These are phyloP conservation scores for Brachyistius frenatus DNA, from an alignment of 2,113 vertebrate genomes.

Conservation along the genomic window DNA sequence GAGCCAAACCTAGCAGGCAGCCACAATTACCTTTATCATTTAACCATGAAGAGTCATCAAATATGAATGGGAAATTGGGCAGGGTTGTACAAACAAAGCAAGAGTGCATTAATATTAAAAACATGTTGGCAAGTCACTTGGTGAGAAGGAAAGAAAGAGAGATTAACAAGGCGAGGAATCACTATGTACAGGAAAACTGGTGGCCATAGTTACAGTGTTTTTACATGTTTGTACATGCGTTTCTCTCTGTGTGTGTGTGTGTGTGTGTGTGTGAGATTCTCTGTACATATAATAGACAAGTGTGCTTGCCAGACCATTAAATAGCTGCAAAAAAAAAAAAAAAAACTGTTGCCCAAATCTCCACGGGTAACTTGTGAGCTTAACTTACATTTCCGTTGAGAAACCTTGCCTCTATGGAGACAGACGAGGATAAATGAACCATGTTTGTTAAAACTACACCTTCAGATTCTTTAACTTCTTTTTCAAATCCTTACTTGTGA, in stretches of 20 bases:
- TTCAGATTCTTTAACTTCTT: neutral
- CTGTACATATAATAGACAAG: slow-evolving; percentile 5
- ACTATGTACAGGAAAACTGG: slow-evolving; percentile 13
- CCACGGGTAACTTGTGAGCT: slow-evolving; percentile 27
- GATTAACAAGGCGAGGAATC: slow-evolving; percentile 33
- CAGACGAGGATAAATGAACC: neutral
- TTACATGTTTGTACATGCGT: neutral
- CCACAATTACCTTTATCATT: slow-evolving; percentile 53
- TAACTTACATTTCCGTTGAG: slow-evolving; percentile 3
- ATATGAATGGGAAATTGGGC: slow-evolving; percentile 64
- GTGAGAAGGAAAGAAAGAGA: neutral
- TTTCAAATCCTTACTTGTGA: neutral
- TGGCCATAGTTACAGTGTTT: slow-evolving; percentile 39
- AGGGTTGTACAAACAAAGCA: slow-evolving; percentile 61
- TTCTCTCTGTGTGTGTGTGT: slow-evolving; percentile 1
- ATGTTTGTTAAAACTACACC: slow-evolving; percentile 3
- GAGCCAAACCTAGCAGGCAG: slow-evolving; percentile 21
- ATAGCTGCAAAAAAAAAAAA: slow-evolving; percentile 6
- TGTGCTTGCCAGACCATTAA: slow-evolving; percentile 32
- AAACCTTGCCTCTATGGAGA: slow-evolving; percentile 2
- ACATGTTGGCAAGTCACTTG: slow-evolving; percentile 30
- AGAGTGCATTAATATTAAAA: slow-evolving; percentile 50
- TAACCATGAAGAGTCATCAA: slow-evolving; percentile 58
- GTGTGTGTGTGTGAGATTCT: neutral
- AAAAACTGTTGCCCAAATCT: slow-evolving; percentile 41